Base-by-base conservation (phyloP, 64 coral and sea anemone genomes). In the Montipora foliosa region DNA sequence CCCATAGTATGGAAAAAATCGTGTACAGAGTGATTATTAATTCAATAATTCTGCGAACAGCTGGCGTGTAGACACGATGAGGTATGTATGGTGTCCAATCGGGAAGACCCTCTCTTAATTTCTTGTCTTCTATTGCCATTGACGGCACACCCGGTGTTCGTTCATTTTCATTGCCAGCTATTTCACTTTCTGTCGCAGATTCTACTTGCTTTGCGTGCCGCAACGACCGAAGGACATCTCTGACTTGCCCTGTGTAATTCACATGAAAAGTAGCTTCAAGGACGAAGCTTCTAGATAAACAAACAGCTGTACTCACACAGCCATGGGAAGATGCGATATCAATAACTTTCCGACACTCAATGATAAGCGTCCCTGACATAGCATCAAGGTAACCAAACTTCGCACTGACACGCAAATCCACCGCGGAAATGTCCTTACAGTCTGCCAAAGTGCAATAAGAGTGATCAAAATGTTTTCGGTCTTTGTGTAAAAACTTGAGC, bases 351-450 rank as follows among this genome's bases (percentile, higher is more conserved):
- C 49, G 87, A 49, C 98, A 96, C 58, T 99, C 98, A 21, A 99
- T 46, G n/a, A 85, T 96, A 1, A 99, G 78, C 7, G 84, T 94
- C 6, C 95, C 95, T 14, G 79, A 79, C 95, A 99, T 96, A 3
- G 89, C 90, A 90, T 99, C 95, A 13, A 99, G 77, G 76, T 80
- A 92, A 12, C 98, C 98, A 94, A 99, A 99, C 86, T 96, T 99
- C 29, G 95, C 87, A 66, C 82, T 91, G 49, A 99, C 92, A 44
- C 95, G 83, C n/a, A 99, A 59, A 93, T 99, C 98, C 17, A 87
- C 92, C 4, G 98, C 95, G 13, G 95, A 89, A 47, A 99, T 96
- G 37, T 99, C 81, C 45, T 53, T 25, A 50, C 95, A 94, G 46
- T 99, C 64, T 48, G 95, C 87, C 16, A 77, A 68, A 44, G 66